phyloP scores from a whole-genome alignment of 2,888 invertebrate species.

The Altica lythri region DNA sequence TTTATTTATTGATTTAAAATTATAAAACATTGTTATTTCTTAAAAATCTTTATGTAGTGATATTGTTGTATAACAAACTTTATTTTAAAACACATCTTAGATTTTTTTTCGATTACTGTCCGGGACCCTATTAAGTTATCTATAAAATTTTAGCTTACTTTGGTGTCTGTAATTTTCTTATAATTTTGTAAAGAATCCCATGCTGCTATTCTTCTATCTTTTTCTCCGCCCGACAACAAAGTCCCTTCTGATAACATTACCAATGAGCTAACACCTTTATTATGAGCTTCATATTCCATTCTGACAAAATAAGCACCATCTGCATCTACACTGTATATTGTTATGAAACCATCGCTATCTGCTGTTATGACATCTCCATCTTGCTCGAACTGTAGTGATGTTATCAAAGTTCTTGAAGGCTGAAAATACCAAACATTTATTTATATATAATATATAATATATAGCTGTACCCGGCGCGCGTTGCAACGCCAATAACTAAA shows the following conservation, averaged over 20 bases:
- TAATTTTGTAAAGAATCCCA: slow-evolving; percentile 93
- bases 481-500: too few species aligned
- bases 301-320: slow-evolving; percentile 88
- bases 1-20: too few species aligned
- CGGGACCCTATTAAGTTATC: too few species aligned
- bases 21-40: not conserved
- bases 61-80: too few species aligned
- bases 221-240: slow-evolving; percentile 86
- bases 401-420: slow-evolving; percentile 83
- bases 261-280: slow-evolving; percentile 83
- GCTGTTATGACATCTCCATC: slow-evolving; percentile 92
- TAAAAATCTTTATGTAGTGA: not conserved
- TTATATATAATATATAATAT: too few species aligned
- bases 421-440: too few species aligned
- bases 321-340: slow-evolving; percentile 84
- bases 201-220: slow-evolving; percentile 86
- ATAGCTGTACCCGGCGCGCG: too few species aligned
- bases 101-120: too few species aligned
- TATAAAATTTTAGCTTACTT: slow-evolving; percentile 61
- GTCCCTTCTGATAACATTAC: slow-evolving; percentile 91
- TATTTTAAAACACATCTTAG: too few species aligned
- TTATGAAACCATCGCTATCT: slow-evolving; percentile 89
- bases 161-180: slow-evolving; percentile 86
- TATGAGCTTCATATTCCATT: slow-evolving; percentile 88
- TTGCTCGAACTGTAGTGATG: slow-evolving; percentile 86